Percentiles rank a stretch among this genome's conserved stretches.
Conservation (phyloP, 23 tunicate species). For the Clavelina lepadiformis region DNA sequence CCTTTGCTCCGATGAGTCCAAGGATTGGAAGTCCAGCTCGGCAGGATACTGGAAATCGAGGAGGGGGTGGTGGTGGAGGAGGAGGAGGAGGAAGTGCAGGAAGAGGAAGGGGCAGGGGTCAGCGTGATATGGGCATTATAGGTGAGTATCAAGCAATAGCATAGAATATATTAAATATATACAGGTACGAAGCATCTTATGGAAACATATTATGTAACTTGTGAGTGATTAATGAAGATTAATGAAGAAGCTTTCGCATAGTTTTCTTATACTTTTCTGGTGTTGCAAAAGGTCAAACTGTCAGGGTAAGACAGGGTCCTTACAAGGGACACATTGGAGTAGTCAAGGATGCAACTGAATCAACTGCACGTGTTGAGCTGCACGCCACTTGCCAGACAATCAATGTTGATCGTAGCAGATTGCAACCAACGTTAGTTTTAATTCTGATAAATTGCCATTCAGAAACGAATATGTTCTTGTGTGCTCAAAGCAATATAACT, state of each 20-base stretch:
- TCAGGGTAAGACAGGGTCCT: conserved; percentile 93
- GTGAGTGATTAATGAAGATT: neutral
- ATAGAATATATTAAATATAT: neutral
- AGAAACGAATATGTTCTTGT: no score
- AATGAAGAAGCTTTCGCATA: no score
- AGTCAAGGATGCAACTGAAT: conserved; percentile 95
- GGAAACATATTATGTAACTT: neutral
- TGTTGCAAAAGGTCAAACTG: conserved; percentile 83
- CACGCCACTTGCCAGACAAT: conserved; percentile 96
- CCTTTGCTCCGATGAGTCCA: conserved; percentile 84
- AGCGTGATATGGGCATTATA: conserved; percentile 85
- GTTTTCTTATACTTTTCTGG: neutral
- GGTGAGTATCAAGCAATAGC: conserved; percentile 34
- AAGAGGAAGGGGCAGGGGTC: conserved; percentile 80
- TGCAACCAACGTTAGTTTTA: conserved; percentile 58
- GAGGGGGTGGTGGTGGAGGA: conserved; percentile 19
- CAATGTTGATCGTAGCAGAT: conserved; percentile 76
- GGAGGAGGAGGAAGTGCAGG: conserved; percentile 42
- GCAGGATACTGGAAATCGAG: conserved; percentile 9
- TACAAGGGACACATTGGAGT: conserved; percentile 98
- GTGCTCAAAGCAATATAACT: no score
- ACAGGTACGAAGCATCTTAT: neutral
- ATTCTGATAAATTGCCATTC: neutral
- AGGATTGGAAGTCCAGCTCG: conserved; percentile 88
- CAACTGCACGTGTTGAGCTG: conserved; percentile 93